Base-by-base conservation (phyloP, 2,113 vertebrate species). In the Gobiocypris rarus region DNA sequence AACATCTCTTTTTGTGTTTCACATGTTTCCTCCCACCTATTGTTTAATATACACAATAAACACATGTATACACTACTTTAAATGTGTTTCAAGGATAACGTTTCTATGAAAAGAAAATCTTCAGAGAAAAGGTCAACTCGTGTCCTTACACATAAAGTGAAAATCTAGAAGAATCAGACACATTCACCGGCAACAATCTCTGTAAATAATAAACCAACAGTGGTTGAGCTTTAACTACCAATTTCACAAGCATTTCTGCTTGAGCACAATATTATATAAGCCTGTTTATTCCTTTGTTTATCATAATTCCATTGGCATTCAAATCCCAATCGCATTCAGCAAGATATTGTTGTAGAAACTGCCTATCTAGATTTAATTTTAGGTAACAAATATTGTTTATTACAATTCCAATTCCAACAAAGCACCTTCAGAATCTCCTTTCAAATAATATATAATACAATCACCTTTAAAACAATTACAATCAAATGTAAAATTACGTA, bases 141-240 rank as follows among this genome's bases (percentile, higher is more conserved):
- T n/a, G 52, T 41, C 52, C 11, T 58, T 58, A 15, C 1, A 22
- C 19, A n/a, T 9, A 2, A n/a, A 7, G 34, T n/a, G 19, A 14
- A 76, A 19, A 76, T 19, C 48, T 26, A 52, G 4, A 54, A n/a
- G 34, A 58, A 77, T 11, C 6, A 38, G 19, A 34, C 28, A 38
- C 10, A 34, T 38, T 38, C 3, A 3, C 52, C 6, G 3, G 34
- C 0, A 0, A 5, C 56, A 22, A 9, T 45, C 28, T 45, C 76
- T 79, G 76, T 79, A 45, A 79, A 79, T 63, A 4, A 79, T 79
- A 45, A 63, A 79, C 76, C 38, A 63, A 48, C 22, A 45, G 34
- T 3, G 14, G 56, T 26, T 61, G 13, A 78, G 22, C 41, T 26
- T 59, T n/a, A 58, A 41, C 28, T 13, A 13, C 5, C 5, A 26